Conservation (phyloP, 1,140 invertebrate genomes). For the Hycleus phaleratus region DNA sequence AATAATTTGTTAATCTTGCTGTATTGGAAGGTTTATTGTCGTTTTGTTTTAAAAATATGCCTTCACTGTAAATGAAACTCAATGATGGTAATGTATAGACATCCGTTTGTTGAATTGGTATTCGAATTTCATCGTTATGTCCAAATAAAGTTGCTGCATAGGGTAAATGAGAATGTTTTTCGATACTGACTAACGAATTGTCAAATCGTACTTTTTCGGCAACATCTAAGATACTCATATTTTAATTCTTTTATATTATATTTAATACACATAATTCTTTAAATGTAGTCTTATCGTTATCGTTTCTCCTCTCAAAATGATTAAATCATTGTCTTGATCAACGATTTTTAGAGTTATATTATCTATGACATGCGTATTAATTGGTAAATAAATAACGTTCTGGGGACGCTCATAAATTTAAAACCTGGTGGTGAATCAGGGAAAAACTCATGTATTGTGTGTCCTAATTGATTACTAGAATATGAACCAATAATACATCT, state of each 20-base stretch:
- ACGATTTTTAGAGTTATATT: conserved; percentile 15
- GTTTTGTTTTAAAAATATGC: conserved; percentile 12
- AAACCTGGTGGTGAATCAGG: conserved; percentile 25
- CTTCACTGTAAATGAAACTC: conserved; percentile 20
- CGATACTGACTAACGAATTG: neutral
- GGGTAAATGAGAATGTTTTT: conserved; percentile 12
- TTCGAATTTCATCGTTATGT: conserved; percentile 23
- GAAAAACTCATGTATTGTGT: conserved; percentile 34
- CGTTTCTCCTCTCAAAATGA: too few species aligned
- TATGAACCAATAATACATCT: conserved; percentile 27
- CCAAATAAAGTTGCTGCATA: conserved; percentile 11
- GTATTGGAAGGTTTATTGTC: neutral
- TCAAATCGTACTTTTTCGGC: neutral
- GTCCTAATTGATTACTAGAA: conserved; percentile 22
- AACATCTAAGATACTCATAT: too few species aligned
- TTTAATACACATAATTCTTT: too few species aligned
- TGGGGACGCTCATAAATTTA: conserved; percentile 15
- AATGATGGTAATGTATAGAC: conserved; percentile 16
- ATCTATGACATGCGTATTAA: conserved; percentile 9
- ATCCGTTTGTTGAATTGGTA: conserved; percentile 21
- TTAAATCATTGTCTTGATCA: neutral
- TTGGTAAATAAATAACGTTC: neutral
- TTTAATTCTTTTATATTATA: too few species aligned
- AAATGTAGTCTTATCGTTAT: too few species aligned
- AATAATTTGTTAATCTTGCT: conserved; percentile 11